Evolutionary conservation across 2,113 vertebrate genomes (phyloP).

Genomic region (Coptodon bakossiorum): DNA sequence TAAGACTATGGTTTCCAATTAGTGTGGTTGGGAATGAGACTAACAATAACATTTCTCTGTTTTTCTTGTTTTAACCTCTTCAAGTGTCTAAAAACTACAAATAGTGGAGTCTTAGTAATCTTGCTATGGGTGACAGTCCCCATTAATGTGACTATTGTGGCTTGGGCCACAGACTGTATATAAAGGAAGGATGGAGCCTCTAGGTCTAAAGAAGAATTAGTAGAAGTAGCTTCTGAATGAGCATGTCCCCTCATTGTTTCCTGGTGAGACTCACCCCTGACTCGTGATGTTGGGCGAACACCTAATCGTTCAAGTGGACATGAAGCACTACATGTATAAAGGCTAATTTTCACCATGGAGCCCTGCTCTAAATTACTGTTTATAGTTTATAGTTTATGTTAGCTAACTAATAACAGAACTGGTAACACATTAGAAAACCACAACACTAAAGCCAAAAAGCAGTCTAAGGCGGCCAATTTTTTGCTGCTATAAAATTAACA

Average conservation of each 20-base stretch:
- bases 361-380: background rate
- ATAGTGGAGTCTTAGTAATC: background rate
- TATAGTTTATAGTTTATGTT: background rate
- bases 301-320: background rate
- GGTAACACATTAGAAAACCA: background rate
- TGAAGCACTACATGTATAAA: background rate
- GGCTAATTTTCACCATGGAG: background rate
- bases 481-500: background rate
- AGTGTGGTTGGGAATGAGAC: background rate
- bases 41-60: background rate
- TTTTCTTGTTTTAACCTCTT: background rate
- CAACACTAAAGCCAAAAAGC: background rate
- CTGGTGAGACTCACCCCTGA: background rate
- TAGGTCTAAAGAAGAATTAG: background rate
- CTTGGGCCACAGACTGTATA: background rate
- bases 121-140: background rate
- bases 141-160: background rate
- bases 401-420: background rate
- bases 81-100: background rate
- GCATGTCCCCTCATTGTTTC: background rate
- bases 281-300: background rate
- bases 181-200: background rate
- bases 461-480: background rate
- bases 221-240: background rate
- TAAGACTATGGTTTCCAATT: background rate